A percentile compares a stretch with the other conserved stretches of the same genome.
phyloP scores from a whole-genome alignment of 2,888 invertebrate species.

The Himalopsyche japonica region DNA sequence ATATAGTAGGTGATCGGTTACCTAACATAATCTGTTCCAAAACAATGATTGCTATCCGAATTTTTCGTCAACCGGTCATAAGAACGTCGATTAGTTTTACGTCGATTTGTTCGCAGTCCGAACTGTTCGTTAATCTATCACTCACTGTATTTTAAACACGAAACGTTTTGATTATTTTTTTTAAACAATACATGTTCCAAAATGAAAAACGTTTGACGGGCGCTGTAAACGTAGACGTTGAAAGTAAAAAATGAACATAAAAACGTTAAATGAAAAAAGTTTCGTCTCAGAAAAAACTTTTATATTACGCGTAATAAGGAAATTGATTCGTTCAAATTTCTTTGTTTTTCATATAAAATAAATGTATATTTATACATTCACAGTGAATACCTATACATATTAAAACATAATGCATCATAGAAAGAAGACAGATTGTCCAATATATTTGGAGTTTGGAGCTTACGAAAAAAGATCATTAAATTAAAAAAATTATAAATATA shows the following conservation, averaged over 20 bases:
- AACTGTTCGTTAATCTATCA: too few relatives aligned
- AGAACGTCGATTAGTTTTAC: too few relatives aligned
- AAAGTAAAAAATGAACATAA: constrained; percentile 27
- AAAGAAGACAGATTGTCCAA: not conserved
- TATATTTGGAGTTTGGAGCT: not conserved
- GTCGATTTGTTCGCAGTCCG: too few relatives aligned
- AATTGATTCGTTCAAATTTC: constrained; percentile 12
- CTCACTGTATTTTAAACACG: too few relatives aligned
- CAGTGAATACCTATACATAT: not conserved
- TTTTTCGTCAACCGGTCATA: too few relatives aligned
- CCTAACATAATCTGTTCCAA: too few relatives aligned
- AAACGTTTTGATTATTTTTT: not conserved
- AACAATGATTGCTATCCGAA: too few relatives aligned
- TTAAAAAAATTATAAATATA: too few relatives aligned
- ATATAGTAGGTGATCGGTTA: too few relatives aligned
- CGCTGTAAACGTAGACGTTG: not conserved
- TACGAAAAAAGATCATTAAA: not conserved
- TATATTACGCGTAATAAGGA: constrained; percentile 9
- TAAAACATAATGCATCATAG: not conserved
- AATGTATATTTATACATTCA: not conserved
- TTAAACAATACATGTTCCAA: not conserved
- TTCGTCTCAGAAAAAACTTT: constrained; percentile 14
- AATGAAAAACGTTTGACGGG: not conserved
- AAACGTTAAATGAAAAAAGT: constrained; percentile 31
- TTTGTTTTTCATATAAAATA: not conserved